These are phyloP conservation scores for Acipenser ruthenus DNA, from an alignment of 2,797 vertebrate species.

Conservation along the genomic window DNA sequence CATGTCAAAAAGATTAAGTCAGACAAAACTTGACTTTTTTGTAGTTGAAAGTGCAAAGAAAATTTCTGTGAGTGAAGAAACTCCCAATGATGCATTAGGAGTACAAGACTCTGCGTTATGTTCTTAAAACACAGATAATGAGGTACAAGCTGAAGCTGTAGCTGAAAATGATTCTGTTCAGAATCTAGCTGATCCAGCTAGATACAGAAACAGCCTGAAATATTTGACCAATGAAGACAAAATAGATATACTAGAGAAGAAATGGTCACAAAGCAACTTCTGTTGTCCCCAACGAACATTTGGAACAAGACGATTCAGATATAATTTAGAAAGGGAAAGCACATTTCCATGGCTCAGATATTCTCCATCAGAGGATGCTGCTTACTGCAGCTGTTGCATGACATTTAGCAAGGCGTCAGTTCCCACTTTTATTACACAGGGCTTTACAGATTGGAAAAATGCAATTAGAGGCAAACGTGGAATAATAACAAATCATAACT, in stretches of 20 bases:
- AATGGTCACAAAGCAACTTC: conserved; percentile 2
- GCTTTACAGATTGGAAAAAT: conserved; percentile 12
- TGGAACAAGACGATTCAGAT: neutral
- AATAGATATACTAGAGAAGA: conserved; percentile 5
- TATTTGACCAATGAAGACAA: conserved; percentile 8
- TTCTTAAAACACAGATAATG: too few relatives aligned
- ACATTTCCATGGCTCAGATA: conserved; percentile 3
- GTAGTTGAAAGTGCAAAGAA: too few relatives aligned
- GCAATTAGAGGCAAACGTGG: conserved; percentile 2
- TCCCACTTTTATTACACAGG: conserved; percentile 6
- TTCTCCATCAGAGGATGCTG: conserved; percentile 5
- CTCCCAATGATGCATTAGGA: too few relatives aligned
- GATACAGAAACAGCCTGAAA: conserved; percentile 1
- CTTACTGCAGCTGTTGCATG: conserved; percentile 9
- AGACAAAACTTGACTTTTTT: too few relatives aligned
- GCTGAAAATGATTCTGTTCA: too few relatives aligned
- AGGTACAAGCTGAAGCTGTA: too few relatives aligned
- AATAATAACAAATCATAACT: conserved; percentile 8
- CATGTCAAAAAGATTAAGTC: too few relatives aligned
- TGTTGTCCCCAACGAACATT: conserved; percentile 13
- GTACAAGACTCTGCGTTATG: too few relatives aligned
- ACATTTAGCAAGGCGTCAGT: neutral
- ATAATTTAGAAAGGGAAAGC: conserved; percentile 7
- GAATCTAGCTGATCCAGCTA: neutral
- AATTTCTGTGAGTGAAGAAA: too few relatives aligned